Evolutionary conservation across 92 coral and sea anemone genomes (phyloP).

Genomic region (Paragorgia papillata): DNA sequence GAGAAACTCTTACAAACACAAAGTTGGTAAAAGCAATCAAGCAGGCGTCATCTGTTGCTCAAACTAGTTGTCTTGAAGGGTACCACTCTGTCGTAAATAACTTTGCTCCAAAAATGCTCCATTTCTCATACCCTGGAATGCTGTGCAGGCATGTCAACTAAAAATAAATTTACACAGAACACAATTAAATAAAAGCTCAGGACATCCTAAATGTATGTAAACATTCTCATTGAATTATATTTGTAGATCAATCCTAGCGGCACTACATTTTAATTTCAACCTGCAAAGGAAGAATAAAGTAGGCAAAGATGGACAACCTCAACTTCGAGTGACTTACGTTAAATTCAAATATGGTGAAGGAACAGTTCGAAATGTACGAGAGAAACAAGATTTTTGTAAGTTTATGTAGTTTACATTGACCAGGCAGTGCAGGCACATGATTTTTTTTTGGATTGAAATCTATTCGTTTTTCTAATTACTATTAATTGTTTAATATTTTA

Average conservation of each 20-base stretch:
- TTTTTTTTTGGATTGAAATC: neutral
- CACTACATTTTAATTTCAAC: conserved; percentile 1
- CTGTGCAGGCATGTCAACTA: conserved; percentile 1
- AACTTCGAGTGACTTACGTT: conserved; percentile 4
- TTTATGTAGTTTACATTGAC: neutral
- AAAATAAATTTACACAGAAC: neutral
- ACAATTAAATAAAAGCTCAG: neutral
- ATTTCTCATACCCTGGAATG: conserved; percentile 18
- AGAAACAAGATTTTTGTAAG: conserved; percentile 13
- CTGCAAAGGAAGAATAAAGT: neutral
- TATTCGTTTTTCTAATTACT: no score
- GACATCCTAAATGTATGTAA: neutral
- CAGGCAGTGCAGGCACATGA: neutral
- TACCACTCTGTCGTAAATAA: conserved; percentile 10
- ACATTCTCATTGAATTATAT: neutral
- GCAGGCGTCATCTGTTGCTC: conserved; percentile 10
- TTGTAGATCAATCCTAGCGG: conserved; percentile 8
- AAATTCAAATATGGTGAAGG: conserved; percentile 17
- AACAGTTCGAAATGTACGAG: neutral
- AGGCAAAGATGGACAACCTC: neutral
- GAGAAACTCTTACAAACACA: neutral
- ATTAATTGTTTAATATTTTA: no score
- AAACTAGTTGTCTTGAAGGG: conserved; percentile 24
- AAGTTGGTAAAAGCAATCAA: conserved; percentile 20
- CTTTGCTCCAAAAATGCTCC: conserved; percentile 27